Conservation (phyloP, 1,140 invertebrate genomes). For the Drosophila ficusphila region DNA sequence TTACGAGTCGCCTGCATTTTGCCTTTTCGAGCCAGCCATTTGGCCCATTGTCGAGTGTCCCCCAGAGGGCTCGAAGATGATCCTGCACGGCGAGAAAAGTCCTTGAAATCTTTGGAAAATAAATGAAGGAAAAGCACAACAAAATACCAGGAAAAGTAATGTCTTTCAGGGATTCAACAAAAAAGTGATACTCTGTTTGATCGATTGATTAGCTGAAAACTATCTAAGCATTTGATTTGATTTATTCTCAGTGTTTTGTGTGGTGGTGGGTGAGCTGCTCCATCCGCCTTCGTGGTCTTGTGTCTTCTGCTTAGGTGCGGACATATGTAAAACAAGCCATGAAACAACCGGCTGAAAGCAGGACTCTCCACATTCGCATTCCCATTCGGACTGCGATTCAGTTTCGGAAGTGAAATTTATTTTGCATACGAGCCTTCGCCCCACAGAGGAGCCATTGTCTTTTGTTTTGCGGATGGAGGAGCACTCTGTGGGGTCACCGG, state of each 20-base stretch:
- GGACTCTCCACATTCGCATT: conserved; percentile 15
- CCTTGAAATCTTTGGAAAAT: too few species aligned
- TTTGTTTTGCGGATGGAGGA: conserved; percentile 35
- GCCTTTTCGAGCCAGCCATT: conserved; percentile 68
- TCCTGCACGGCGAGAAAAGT: conserved; percentile 8
- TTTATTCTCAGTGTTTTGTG: neutral
- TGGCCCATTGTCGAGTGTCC: conserved; percentile 72
- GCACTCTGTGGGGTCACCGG: conserved; percentile 48
- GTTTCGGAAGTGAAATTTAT: conserved; percentile 84
- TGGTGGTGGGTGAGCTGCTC: conserved; percentile 53
- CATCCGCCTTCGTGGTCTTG: conserved; percentile 39
- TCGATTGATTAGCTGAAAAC: too few species aligned
- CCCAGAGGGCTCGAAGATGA: conserved; percentile 43
- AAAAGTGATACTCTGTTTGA: too few species aligned
- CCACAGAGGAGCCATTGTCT: conserved; percentile 58
- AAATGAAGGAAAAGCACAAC: too few species aligned
- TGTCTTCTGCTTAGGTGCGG: conserved; percentile 68
- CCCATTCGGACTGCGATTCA: conserved; percentile 42
- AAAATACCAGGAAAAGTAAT: neutral
- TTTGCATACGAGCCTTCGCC: conserved; percentile 69
- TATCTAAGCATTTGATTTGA: too few species aligned
- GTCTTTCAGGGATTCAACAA: too few species aligned
- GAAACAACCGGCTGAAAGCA: conserved; percentile 57
- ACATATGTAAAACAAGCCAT: conserved; percentile 82
- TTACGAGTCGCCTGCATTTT: conserved; percentile 62